Evolutionary conservation across 2,888 invertebrate genomes (phyloP).

Genomic region (Nowickia ferox): DNA sequence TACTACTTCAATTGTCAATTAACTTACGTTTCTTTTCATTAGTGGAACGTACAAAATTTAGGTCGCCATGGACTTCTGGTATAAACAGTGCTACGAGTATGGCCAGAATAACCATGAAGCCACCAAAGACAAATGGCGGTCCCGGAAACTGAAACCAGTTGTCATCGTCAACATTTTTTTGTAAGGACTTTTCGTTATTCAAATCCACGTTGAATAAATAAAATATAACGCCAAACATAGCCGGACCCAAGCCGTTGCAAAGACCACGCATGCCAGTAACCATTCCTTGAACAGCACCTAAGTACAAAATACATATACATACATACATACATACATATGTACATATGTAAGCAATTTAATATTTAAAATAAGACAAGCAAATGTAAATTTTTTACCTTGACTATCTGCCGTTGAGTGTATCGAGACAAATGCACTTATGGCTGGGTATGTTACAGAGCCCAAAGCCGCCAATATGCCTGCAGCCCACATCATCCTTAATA

Average conservation of each 20-base stretch:
- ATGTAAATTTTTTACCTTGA: constrained; percentile 87
- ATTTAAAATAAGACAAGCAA: background rate
- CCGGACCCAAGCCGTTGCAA: constrained; percentile 98
- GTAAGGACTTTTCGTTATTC: constrained; percentile 87
- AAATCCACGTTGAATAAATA: constrained; percentile 99
- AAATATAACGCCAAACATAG: constrained; percentile 99
- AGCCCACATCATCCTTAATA: constrained; percentile 98
- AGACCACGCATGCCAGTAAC: constrained; percentile 99
- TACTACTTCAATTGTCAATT: background rate
- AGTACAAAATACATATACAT: constrained; percentile 30
- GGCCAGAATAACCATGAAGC: constrained; percentile 97
- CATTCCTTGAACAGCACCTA: constrained; percentile 96
- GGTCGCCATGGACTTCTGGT: constrained; percentile 86
- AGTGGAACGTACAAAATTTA: constrained; percentile 82
- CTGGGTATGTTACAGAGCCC: constrained; percentile 98
- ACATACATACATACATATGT: background rate
- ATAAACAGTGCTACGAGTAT: constrained; percentile 95
- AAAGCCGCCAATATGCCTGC: constrained; percentile 98
- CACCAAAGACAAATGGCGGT: constrained; percentile 99
- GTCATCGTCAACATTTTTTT: constrained; percentile 70
- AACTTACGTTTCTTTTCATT: constrained; percentile 86
- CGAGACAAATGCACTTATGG: constrained; percentile 99
- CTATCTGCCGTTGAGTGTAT: constrained; percentile 98
- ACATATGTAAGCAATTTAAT: background rate
- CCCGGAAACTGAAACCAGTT: constrained; percentile 86